Percentiles rank a stretch among this genome's conserved stretches.
phyloP scores from a whole-genome alignment of 2,113 vertebrate genomes.

The Egretta garzetta region DNA sequence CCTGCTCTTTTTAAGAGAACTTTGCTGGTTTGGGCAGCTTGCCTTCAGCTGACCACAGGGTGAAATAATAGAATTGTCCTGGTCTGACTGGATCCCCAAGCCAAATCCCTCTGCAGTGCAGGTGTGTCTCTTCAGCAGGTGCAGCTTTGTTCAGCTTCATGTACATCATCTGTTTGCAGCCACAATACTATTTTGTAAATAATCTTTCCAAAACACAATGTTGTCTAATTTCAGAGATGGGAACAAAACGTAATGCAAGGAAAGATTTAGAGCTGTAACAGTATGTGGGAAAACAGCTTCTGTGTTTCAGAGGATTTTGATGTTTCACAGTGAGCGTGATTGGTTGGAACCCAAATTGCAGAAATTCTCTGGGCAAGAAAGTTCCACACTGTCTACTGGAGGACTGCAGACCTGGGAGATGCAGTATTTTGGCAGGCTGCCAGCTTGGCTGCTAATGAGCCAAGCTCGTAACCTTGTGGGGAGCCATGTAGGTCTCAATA shows the following conservation, averaged over 20 bases:
- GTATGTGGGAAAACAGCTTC: background rate
- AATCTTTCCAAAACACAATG: background rate
- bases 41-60: background rate
- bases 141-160: background rate
- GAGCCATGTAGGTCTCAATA: background rate
- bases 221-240: background rate
- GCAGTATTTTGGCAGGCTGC: background rate
- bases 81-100: background rate
- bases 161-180: background rate
- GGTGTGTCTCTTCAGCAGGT: background rate
- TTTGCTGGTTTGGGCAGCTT: background rate
- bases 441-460: background rate
- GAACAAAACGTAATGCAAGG: background rate
- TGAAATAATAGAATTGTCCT: background rate
- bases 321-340: background rate
- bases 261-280: background rate
- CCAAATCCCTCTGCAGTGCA: background rate
- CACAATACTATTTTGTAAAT: background rate
- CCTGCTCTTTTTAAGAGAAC: background rate
- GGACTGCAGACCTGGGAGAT: background rate
- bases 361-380: background rate
- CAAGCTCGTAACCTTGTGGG: background rate
- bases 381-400: background rate
- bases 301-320: background rate
- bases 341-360: background rate